Evolutionary conservation across 2,888 invertebrate species (phyloP).

Genomic region (Gymnocheta viridis): DNA sequence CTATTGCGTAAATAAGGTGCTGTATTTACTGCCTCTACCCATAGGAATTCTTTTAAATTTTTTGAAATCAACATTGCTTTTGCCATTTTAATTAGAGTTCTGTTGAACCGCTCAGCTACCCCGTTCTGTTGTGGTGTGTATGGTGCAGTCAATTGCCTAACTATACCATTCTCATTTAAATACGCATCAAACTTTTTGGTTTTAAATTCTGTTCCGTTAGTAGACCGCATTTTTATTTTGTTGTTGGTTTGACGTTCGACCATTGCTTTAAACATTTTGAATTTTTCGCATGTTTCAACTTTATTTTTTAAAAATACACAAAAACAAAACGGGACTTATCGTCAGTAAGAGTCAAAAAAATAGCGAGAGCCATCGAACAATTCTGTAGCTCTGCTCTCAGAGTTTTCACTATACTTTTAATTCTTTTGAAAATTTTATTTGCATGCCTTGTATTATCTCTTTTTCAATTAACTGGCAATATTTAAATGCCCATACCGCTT

Average conservation of each 20-base stretch:
- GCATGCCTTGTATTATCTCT: constrained; percentile 25
- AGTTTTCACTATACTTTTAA: neutral
- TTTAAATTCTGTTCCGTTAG: constrained; percentile 35
- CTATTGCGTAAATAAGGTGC: too few relatives aligned
- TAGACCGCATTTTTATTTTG: constrained; percentile 42
- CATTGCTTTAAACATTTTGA: constrained; percentile 43
- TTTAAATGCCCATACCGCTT: constrained; percentile 49
- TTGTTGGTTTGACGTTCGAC: constrained; percentile 47
- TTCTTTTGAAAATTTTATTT: constrained; percentile 1
- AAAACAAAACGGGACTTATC: constrained; percentile 49
- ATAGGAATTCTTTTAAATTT: neutral
- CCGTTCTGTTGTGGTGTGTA: constrained; percentile 7
- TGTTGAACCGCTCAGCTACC: neutral
- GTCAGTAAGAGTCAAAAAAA: constrained; percentile 59
- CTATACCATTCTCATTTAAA: constrained; percentile 16
- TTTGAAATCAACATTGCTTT: neutral
- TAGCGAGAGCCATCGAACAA: constrained; percentile 53
- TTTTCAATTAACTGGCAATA: constrained; percentile 6
- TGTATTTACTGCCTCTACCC: constrained; percentile 56
- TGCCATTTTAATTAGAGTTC: neutral
- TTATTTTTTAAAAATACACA: too few relatives aligned
- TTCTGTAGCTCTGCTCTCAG: constrained; percentile 37
- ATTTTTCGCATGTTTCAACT: too few relatives aligned
- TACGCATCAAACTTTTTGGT: neutral
- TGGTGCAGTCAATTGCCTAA: neutral